Evolutionary conservation across 2,113 vertebrate species (phyloP).

Genomic region (Colinus virginianus): DNA sequence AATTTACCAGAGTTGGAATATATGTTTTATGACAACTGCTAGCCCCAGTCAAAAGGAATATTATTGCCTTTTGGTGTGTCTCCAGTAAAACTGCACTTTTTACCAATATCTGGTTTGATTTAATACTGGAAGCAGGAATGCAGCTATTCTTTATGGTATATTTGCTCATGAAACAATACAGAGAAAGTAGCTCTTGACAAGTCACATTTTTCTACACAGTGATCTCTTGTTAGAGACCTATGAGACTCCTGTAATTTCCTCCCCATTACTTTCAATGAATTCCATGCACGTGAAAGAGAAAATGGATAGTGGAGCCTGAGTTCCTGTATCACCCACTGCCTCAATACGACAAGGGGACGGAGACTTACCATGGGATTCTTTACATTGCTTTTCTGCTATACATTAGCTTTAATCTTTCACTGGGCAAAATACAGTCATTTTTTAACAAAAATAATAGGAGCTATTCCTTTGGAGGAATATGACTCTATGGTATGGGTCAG

Average conservation of each 20-base stretch:
- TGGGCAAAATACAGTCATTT: conserved; percentile 64
- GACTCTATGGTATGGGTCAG: conserved; percentile 1
- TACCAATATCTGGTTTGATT: conserved; percentile 79
- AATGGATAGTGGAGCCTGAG: conserved; percentile 56
- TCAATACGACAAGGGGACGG: conserved; percentile 64
- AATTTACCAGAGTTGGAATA: background rate
- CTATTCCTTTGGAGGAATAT: conserved; percentile 62
- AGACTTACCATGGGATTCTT: conserved; percentile 67
- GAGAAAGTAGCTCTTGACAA: conserved; percentile 76
- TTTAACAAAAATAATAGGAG: conserved; percentile 43
- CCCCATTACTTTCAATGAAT: conserved; percentile 80
- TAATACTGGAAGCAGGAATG: conserved; percentile 72
- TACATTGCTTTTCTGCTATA: conserved; percentile 71
- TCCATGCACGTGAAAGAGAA: conserved; percentile 75
- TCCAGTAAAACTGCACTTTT: conserved; percentile 67
- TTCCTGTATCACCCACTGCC: conserved; percentile 37
- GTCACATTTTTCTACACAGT: conserved; percentile 77
- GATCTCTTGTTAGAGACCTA: conserved; percentile 77
- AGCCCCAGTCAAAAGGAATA: conserved; percentile 44
- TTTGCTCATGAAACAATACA: conserved; percentile 71
- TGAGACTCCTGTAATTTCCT: conserved; percentile 78
- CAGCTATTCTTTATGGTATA: conserved; percentile 63
- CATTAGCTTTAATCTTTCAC: conserved; percentile 76
- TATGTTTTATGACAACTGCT: conserved; percentile 25
- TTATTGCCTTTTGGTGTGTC: conserved; percentile 59